Base-by-base conservation (phyloP, 2,888 invertebrate species). In the Meandrusa payeni region DNA sequence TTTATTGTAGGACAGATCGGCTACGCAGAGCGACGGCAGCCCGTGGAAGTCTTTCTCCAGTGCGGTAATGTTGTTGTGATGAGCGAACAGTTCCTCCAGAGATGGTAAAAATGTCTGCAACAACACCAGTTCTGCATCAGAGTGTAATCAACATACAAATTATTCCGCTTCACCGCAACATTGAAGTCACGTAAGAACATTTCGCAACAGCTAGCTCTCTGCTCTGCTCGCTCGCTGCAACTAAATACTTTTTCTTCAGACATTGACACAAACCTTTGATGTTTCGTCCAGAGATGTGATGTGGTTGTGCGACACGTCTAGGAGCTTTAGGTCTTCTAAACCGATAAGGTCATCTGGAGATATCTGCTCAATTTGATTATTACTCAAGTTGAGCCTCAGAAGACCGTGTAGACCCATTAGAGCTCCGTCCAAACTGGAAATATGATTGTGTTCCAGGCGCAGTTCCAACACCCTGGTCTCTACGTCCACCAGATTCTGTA, bases 21-120 rank as follows among this genome's bases (percentile, higher is more conserved):
- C 95, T 71, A 92, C 91, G 64, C 95, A 96, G 4, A 96, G 87
- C 1, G 93, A 92, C 0, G 95, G 95, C 48, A 95, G 79, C 1
- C 95, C 95, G 57, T 95, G 94, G 73, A 95, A 95, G 69, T 95
- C 95, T 61, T 92, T 91, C 48, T 94, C 93, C 56, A 95, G 82
- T 29, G 90, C 79, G 2, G 92, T 93, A 34, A 96, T 87, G 52
- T 92, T 91, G 69, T 96, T 96, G 68, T 93, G 91, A 41, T 94
- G 93, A 1, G 93, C 95, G 52, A 93, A 90, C 41, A 96, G 73
- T 58, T 93, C 92, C 69, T 94, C 94, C 52, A 96, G 73, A 22
- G 92, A 91, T 10, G 94, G 94, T 55, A 96, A 87, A 78, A 92
- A 92, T 34, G 94, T 94, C 95, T 95, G 83, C 44, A 90, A 34